Evolutionary conservation across 2,888 invertebrate species (phyloP).

Genomic region (Laothoe populi): DNA sequence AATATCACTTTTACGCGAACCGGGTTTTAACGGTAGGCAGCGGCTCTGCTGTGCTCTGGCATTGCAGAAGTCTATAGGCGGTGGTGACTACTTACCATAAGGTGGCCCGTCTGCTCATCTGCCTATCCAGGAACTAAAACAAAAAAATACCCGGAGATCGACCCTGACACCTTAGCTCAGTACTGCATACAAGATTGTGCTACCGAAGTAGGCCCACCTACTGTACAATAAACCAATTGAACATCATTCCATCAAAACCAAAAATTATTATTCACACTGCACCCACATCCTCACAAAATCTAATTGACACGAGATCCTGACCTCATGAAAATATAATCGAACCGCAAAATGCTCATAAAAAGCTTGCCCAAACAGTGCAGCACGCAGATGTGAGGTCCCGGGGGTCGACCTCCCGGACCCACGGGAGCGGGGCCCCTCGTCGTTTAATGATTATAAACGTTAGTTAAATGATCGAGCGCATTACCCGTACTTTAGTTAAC

Average conservation of each 20-base stretch:
- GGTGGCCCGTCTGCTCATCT: too few relatives aligned
- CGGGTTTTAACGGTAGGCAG: too few relatives aligned
- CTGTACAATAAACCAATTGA: too few relatives aligned
- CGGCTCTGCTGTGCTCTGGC: too few relatives aligned
- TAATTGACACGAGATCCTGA: constrained; percentile 4
- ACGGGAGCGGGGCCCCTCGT: constrained; percentile 33
- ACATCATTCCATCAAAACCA: not conserved
- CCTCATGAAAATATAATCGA: constrained; percentile 6
- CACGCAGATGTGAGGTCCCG: constrained; percentile 28
- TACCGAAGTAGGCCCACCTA: too few relatives aligned
- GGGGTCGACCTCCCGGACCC: constrained; percentile 11
- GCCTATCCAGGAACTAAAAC: too few relatives aligned
- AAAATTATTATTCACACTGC: not conserved
- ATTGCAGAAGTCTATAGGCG: too few relatives aligned
- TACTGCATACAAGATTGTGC: too few relatives aligned
- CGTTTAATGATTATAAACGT: constrained; percentile 74
- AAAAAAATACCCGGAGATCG: too few relatives aligned
- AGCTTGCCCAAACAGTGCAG: constrained; percentile 44
- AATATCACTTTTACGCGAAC: too few relatives aligned
- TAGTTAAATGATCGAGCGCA: constrained; percentile 73
- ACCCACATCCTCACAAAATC: not conserved
- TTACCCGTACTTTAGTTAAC: constrained; percentile 31
- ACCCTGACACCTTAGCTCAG: too few relatives aligned
- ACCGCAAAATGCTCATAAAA: constrained; percentile 40
- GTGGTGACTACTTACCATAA: too few relatives aligned